phyloP scores from a whole-genome alignment of 2,113 vertebrate genomes.

The Pollachius pollachius region DNA sequence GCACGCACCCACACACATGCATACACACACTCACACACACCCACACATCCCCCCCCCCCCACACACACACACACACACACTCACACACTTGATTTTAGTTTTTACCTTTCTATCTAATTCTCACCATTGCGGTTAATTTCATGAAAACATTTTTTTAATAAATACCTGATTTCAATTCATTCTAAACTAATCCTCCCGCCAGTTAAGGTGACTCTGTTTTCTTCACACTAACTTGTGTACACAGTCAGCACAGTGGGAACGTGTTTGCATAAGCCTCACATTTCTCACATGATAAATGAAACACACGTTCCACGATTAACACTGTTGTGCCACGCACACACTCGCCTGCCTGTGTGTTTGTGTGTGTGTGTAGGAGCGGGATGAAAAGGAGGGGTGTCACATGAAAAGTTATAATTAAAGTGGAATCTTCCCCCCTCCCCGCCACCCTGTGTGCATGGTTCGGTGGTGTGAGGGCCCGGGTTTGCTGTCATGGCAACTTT shows the following conservation, averaged over 20 bases:
- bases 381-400: constrained; percentile 47
- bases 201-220: constrained; percentile 17
- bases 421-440: constrained; percentile 56
- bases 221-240: constrained; percentile 29
- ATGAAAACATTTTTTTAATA: neutral
- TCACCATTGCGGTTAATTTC: too few species aligned
- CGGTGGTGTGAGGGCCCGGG: constrained; percentile 73
- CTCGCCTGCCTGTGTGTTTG: neutral
- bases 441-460: constrained; percentile 64
- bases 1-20: neutral
- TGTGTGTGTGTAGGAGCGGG: neutral
- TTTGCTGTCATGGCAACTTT: constrained; percentile 98
- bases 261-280: constrained; percentile 35
- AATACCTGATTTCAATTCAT: neutral
- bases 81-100: neutral
- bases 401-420: constrained; percentile 78
- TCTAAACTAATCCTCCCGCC: neutral
- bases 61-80: neutral
- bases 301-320: constrained; percentile 38
- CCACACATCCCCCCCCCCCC: neutral
- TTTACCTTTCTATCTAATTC: too few species aligned
- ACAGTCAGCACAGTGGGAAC: constrained; percentile 25
- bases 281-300: constrained; percentile 51
- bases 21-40: constrained; percentile 1
- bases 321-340: neutral